Evolutionary conservation across 2,797 vertebrate species (phyloP), one percentile per base, ranked within the genome.

Genomic region (Phalloptychus januarius): DNA sequence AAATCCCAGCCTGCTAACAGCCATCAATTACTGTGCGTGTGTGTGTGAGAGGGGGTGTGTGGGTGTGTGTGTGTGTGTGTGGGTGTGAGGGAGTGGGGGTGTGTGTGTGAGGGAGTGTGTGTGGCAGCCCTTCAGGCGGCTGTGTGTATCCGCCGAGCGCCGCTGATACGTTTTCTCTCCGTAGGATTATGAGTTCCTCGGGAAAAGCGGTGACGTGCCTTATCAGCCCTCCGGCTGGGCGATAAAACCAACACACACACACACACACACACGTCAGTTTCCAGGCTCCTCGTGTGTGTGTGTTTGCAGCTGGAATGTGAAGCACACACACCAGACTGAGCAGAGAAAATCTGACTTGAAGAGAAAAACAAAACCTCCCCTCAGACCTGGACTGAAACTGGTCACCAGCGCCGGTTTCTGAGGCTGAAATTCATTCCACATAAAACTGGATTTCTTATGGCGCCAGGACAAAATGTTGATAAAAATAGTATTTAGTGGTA

Each of bases 151-250:
- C 4, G 63, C 67, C 12, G 44, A 77, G 80, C 80, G 72, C 76
- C 45, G 73, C 82, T 71, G 80, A 86, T 75, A 74, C 65, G 15
- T 80, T 85, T 76, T 84, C 82, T 79, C 85, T 83, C 85, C 88
- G 80, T 86, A 89, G 92, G 94, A 95, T 95, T 91, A 94, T 92
- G 87, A 91, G 94, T 95, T 94, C 83, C 85, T 72, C 92, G 93
- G 95, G 94, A 90, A 89, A 84, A 90, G 87, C 86, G 73, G 84
- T 93, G 87, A 94, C 92, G 78, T 95, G 94, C 90, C 94, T 96
- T 96, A 96, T 96, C 73, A 46, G 88, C 90, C 89, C 90, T 93
- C 90, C 90, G 87, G 94, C 91, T 95, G 89, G 92, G 89, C 91
- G 95, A 95, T 96, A 96, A 96, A 94, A 85, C 88, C 54, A 56